These are phyloP conservation scores for Thalassophryne amazonica DNA, from an alignment of 2,797 vertebrate genomes.

Conservation along the genomic window DNA sequence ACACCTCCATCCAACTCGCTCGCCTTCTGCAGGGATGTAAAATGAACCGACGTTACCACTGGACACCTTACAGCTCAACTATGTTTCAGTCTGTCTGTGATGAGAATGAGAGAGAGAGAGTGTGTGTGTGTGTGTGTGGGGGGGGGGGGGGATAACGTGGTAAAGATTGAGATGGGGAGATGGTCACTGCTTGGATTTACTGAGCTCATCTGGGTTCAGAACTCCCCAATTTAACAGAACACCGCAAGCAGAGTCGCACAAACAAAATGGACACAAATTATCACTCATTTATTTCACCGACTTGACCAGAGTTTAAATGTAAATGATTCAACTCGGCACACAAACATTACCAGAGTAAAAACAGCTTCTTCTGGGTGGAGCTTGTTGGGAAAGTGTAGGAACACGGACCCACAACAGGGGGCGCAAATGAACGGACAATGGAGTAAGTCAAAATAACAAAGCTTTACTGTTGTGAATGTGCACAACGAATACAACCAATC, in stretches of 20 bases:
- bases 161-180: neutral
- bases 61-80: slow-evolving; percentile 46
- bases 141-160: neutral
- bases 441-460: no score
- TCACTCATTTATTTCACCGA: neutral
- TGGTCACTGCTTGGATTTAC: slow-evolving; percentile 32
- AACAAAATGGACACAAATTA: neutral
- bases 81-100: slow-evolving; percentile 33
- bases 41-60: slow-evolving; percentile 17
- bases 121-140: neutral
- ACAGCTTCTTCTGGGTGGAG: no score
- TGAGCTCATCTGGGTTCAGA: slow-evolving; percentile 25
- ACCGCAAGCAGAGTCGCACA: neutral
- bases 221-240: slow-evolving; percentile 5
- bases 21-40: slow-evolving; percentile 24
- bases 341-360: no score
- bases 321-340: neutral
- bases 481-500: no score
- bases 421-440: no score
- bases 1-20: slow-evolving; percentile 11
- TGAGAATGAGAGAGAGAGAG: slow-evolving; percentile 7
- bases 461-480: no score
- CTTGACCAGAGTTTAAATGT: neutral
- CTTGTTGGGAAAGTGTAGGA: no score
- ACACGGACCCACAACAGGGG: no score